These are phyloP conservation scores for Euproctis similis DNA, from an alignment of 2,888 invertebrate genomes.

Conservation along the genomic window DNA sequence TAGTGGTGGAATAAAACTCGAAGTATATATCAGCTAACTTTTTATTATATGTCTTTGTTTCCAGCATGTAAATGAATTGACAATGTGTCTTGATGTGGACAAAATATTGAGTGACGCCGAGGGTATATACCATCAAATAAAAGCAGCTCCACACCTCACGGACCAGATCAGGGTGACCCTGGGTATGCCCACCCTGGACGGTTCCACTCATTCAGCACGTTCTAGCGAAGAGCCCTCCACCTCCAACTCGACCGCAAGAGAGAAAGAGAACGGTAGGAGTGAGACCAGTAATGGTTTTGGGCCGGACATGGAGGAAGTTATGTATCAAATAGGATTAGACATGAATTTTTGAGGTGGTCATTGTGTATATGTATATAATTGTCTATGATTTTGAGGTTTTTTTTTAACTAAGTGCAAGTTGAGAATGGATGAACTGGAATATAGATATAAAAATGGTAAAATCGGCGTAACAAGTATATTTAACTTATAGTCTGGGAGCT, in stretches of 20 bases:
- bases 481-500: too few species aligned
- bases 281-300: conserved; percentile 23
- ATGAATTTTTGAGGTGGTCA: conserved; percentile 66
- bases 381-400: too few species aligned
- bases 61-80: conserved; percentile 96
- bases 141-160: conserved; percentile 80
- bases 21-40: too few species aligned
- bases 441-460: too few species aligned
- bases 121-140: conserved; percentile 92
- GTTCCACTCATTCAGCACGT: conserved; percentile 44
- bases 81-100: conserved; percentile 89
- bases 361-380: too few species aligned
- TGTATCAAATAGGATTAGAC: conserved; percentile 75
- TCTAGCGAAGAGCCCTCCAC: conserved; percentile 6
- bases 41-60: too few species aligned
- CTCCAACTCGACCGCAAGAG: conserved; percentile 10
- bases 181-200: conserved; percentile 74
- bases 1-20: too few species aligned
- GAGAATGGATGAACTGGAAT: too few species aligned
- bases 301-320: conserved; percentile 71
- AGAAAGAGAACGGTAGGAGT: conserved; percentile 22
- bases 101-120: conserved; percentile 90
- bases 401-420: too few species aligned
- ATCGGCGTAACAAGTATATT: too few species aligned
- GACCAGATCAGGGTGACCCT: conserved; percentile 83